These are phyloP conservation scores for Gerris lacustris DNA, from an alignment of 2,888 invertebrate genomes.

Conservation along the genomic window DNA sequence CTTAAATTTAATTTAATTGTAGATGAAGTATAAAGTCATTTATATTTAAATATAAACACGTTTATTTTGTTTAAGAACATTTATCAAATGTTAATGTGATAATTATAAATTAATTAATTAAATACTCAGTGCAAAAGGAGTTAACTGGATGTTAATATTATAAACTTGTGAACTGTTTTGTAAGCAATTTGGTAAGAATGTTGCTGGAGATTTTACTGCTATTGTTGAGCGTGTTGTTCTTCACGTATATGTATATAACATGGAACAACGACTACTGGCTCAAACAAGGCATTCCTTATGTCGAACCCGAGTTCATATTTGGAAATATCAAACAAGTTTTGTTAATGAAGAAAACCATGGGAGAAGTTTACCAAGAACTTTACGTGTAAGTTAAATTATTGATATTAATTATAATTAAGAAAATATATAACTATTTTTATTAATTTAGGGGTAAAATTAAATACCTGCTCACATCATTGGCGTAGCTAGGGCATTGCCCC, in stretches of 20 bases:
- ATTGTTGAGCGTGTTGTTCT: conserved; percentile 10
- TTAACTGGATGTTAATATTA: too few relatives aligned
- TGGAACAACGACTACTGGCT: conserved; percentile 25
- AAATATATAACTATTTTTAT: too few relatives aligned
- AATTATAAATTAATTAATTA: too few relatives aligned
- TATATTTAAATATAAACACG: too few relatives aligned
- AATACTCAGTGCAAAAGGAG: too few relatives aligned
- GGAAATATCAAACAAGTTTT: conserved; percentile 22
- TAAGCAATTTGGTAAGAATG: background rate
- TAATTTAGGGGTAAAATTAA: background rate
- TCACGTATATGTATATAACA: conserved; percentile 18
- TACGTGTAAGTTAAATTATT: conserved; percentile 16
- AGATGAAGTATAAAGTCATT: too few relatives aligned
- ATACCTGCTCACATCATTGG: background rate
- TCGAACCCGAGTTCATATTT: conserved; percentile 21
- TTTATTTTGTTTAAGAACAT: too few relatives aligned
- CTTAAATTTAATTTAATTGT: too few relatives aligned
- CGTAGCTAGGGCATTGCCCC: too few relatives aligned
- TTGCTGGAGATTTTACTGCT: background rate
- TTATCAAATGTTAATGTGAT: too few relatives aligned
- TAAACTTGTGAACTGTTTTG: too few relatives aligned
- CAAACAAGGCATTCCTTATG: conserved; percentile 19
- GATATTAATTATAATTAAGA: background rate
- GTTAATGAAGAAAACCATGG: conserved; percentile 23
- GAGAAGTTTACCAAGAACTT: conserved; percentile 22